Conservation (phyloP, 2,888 invertebrate genomes). For the Heteromyza rotundicornis region DNA sequence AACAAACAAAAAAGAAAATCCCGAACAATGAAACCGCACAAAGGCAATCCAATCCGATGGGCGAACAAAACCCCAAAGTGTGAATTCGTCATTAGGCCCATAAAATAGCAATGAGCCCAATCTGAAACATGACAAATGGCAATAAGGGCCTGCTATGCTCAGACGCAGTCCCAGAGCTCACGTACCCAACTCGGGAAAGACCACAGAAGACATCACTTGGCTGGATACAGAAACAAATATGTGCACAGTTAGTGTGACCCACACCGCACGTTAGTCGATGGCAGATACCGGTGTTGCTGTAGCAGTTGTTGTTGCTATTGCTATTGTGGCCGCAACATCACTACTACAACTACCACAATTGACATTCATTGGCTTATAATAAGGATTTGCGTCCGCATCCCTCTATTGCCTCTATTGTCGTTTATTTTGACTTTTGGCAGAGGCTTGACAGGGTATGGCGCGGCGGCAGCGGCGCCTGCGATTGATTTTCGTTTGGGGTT, state of each 20-base stretch:
- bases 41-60: conserved; percentile 6
- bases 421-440: conserved; percentile 9
- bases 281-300: too few species aligned
- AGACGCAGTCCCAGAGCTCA: neutral
- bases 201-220: neutral
- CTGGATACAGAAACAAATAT: neutral
- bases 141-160: neutral
- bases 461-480: conserved; percentile 7
- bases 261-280: too few species aligned
- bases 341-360: conserved; percentile 13
- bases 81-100: conserved; percentile 43
- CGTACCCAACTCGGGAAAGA: neutral
- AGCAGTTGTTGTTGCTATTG: too few species aligned
- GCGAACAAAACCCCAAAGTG: conserved; percentile 12
- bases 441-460: neutral
- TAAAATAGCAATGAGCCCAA: conserved; percentile 38
- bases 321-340: neutral
- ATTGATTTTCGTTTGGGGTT: conserved; percentile 22
- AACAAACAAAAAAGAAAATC: neutral
- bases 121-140: conserved; percentile 21
- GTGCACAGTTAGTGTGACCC: neutral
- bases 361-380: conserved; percentile 17
- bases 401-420: neutral
- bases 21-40: too few species aligned
- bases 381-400: conserved; percentile 7